Evolutionary conservation across 2,797 vertebrate genomes (phyloP).

Genomic region (Artibeus lituratus): DNA sequence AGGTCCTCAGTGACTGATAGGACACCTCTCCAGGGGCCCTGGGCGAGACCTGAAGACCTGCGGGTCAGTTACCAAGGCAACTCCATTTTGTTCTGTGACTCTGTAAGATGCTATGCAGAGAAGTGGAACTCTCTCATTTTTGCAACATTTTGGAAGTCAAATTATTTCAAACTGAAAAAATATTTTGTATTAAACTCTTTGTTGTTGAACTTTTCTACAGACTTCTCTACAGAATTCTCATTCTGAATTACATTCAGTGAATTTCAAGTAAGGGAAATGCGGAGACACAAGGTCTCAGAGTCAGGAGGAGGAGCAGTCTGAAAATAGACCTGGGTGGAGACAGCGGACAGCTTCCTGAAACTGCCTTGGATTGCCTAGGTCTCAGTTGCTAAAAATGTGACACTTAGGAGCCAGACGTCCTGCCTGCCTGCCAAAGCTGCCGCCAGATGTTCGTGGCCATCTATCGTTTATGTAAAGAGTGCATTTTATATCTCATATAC

Average conservation of each 20-base stretch:
- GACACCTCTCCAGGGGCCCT: background rate
- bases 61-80: background rate
- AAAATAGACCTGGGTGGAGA: rapidly evolving
- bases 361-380: background rate
- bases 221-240: background rate
- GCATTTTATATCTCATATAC: background rate
- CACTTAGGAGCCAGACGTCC: background rate
- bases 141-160: background rate
- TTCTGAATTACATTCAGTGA: background rate
- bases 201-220: background rate
- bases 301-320: background rate
- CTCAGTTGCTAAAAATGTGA: rapidly evolving
- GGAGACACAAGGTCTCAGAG: background rate
- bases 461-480: background rate
- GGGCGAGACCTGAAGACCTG: background rate
- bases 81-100: background rate
- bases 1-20: background rate
- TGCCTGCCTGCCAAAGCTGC: background rate
- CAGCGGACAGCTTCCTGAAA: background rate
- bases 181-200: background rate
- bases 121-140: background rate
- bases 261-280: rapidly evolving
- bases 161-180: background rate
- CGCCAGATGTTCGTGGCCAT: background rate
- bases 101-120: rapidly evolving